These are phyloP conservation scores for Habroteleia sp. DNA, from an alignment of 2,888 invertebrate genomes.

Conservation along the genomic window DNA sequence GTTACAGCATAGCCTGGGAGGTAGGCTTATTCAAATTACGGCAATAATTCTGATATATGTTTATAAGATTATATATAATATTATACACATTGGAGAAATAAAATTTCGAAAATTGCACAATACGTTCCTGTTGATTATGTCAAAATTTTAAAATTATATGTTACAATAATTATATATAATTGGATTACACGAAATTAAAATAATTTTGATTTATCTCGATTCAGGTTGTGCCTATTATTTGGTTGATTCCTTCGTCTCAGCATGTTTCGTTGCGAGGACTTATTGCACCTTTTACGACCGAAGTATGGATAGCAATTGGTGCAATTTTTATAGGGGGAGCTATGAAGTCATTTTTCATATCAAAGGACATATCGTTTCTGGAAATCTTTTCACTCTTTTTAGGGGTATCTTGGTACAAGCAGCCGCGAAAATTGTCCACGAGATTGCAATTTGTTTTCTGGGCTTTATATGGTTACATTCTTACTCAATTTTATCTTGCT, in stretches of 20 bases:
- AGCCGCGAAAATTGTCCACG: conserved; percentile 68
- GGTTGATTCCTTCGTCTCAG: conserved; percentile 45
- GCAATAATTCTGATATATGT: too few species aligned
- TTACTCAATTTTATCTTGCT: conserved; percentile 75
- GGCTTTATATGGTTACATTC: conserved; percentile 72
- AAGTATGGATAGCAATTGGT: conserved; percentile 71
- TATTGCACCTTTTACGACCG: conserved; percentile 67
- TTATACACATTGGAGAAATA: too few species aligned
- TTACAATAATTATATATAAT: too few species aligned
- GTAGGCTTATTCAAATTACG: too few species aligned
- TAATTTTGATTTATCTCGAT: conserved; percentile 1
- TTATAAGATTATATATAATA: too few species aligned
- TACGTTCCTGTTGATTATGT: too few species aligned
- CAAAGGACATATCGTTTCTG: conserved; percentile 68
- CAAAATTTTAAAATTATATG: too few species aligned
- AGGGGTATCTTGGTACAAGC: conserved; percentile 66
- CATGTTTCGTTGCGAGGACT: conserved; percentile 66
- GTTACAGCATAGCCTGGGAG: too few species aligned
- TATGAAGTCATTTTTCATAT: conserved; percentile 65
- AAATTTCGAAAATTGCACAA: too few species aligned
- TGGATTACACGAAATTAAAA: too few species aligned
- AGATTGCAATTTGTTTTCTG: conserved; percentile 74
- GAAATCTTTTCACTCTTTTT: conserved; percentile 71
- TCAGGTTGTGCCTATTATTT: conserved; percentile 57
- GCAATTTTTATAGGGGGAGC: conserved; percentile 66